These are phyloP conservation scores for Zelostemma sp. DNA, from an alignment of 1,140 invertebrate species.

Conservation along the genomic window DNA sequence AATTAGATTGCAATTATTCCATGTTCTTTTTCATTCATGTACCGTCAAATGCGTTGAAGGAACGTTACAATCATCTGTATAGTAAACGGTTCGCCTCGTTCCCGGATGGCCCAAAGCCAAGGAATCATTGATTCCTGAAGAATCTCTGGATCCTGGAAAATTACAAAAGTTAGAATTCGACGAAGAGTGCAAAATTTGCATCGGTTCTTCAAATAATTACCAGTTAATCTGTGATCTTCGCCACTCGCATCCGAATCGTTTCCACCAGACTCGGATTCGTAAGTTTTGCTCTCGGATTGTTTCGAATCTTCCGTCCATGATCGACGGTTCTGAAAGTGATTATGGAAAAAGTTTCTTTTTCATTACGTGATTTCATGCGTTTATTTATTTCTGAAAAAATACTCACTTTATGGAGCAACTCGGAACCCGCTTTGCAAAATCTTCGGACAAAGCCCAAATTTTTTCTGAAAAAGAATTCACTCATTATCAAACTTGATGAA, in stretches of 20 bases:
- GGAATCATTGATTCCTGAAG: slow-evolving; percentile 61
- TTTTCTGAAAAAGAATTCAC: slow-evolving; percentile 24
- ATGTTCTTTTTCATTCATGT: slow-evolving; percentile 21
- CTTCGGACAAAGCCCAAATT: slow-evolving; percentile 37
- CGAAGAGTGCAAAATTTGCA: no score
- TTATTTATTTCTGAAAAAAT: neutral
- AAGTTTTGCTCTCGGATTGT: slow-evolving; percentile 59
- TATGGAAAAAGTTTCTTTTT: neutral
- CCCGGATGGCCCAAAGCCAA: slow-evolving; percentile 81
- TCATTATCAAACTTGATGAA: neutral
- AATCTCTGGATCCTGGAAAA: slow-evolving; percentile 27
- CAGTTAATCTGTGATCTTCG: slow-evolving; percentile 70
- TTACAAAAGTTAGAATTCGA: no score
- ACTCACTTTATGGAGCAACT: slow-evolving; percentile 34
- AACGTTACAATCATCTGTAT: slow-evolving; percentile 79
- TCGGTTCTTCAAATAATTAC: slow-evolving; percentile 29
- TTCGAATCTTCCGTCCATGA: slow-evolving; percentile 82
- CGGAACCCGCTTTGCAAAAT: slow-evolving; percentile 40
- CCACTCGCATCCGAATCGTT: slow-evolving; percentile 83
- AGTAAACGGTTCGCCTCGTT: slow-evolving; percentile 84
- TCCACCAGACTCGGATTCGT: slow-evolving; percentile 73
- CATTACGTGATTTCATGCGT: neutral
- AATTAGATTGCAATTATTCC: no score
- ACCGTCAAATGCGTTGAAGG: slow-evolving; percentile 62
- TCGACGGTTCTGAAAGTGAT: slow-evolving; percentile 71